Percentiles rank a stretch among this genome's conserved stretches.
Conservation (phyloP, 1,140 invertebrate species). For the Brachionus plicatilis region DNA sequence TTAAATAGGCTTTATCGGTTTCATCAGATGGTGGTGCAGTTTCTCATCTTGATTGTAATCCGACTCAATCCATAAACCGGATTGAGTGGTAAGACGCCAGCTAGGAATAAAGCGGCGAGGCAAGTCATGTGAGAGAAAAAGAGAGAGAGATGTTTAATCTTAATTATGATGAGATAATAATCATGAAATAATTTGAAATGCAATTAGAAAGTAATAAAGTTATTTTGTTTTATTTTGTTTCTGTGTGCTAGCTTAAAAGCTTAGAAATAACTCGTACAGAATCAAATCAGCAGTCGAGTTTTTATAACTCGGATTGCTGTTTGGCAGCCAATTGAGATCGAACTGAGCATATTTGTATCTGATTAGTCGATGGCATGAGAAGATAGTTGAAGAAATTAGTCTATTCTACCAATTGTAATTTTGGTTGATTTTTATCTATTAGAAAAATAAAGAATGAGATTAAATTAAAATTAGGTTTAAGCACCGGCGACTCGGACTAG, state of each 20-base stretch:
- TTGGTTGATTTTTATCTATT: neutral
- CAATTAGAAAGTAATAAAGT: constrained; percentile 23
- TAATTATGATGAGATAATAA: constrained; percentile 36
- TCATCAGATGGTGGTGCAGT: too few species aligned
- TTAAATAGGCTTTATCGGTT: neutral
- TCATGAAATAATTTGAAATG: constrained; percentile 35
- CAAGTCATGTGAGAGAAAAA: neutral
- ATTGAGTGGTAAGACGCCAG: neutral
- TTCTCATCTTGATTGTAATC: constrained; percentile 1
- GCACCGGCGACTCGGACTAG: constrained; percentile 7
- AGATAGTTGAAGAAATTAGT: neutral
- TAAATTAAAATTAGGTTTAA: neutral
- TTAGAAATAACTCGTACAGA: neutral
- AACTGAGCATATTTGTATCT: neutral
- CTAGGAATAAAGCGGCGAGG: neutral
- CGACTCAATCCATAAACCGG: neutral
- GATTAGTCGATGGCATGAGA: neutral
- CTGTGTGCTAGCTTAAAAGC: neutral
- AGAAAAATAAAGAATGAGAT: neutral
- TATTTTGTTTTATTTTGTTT: neutral
- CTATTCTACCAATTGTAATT: neutral
- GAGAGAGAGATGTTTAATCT: neutral
- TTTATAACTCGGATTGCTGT: neutral
- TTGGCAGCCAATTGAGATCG: neutral
- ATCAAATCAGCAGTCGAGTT: neutral